phyloP scores from a whole-genome alignment of 2,797 vertebrate species.

The Karalla daura region DNA sequence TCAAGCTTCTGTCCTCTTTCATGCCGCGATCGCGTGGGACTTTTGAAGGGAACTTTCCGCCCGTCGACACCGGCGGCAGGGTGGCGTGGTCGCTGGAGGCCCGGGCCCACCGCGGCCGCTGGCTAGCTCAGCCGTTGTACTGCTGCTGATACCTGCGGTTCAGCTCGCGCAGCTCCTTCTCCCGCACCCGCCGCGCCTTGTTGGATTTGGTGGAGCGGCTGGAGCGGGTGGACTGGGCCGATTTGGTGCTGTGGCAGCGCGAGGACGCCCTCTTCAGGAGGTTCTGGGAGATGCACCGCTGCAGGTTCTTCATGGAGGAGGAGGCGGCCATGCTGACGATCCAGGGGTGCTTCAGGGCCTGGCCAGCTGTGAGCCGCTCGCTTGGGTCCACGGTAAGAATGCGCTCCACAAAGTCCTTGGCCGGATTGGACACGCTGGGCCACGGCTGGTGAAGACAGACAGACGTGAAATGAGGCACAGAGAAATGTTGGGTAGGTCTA shows the following conservation, averaged over 20 bases:
- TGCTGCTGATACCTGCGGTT: constrained; percentile 98
- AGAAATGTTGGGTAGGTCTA: background rate
- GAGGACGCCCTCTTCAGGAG: constrained; percentile 97
- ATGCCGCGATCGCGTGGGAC: constrained; percentile 8
- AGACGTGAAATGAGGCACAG: background rate
- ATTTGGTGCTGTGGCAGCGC: constrained; percentile 99
- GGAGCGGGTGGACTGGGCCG: constrained; percentile 94
- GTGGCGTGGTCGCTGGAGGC: no score
- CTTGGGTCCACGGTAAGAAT: constrained; percentile 95
- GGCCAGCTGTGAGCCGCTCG: constrained; percentile 92
- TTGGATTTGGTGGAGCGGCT: constrained; percentile 97
- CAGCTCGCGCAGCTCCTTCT: constrained; percentile 94
- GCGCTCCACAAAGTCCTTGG: constrained; percentile 97
- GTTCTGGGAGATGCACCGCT: constrained; percentile 98
- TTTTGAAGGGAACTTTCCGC: constrained; percentile 1
- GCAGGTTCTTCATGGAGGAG: constrained; percentile 99
- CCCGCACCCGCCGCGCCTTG: constrained; percentile 92
- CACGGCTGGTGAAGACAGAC: constrained; percentile 87
- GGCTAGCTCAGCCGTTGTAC: constrained; percentile 80
- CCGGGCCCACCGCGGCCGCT: no score
- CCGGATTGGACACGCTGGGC: constrained; percentile 98
- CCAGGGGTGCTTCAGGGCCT: constrained; percentile 97
- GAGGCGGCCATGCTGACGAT: constrained; percentile 98
- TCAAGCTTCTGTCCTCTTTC: constrained; percentile 12
- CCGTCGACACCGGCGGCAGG: constrained; percentile 3